Base-by-base conservation (phyloP, 2,113 vertebrate genomes). In the Thunnus maccoyii region DNA sequence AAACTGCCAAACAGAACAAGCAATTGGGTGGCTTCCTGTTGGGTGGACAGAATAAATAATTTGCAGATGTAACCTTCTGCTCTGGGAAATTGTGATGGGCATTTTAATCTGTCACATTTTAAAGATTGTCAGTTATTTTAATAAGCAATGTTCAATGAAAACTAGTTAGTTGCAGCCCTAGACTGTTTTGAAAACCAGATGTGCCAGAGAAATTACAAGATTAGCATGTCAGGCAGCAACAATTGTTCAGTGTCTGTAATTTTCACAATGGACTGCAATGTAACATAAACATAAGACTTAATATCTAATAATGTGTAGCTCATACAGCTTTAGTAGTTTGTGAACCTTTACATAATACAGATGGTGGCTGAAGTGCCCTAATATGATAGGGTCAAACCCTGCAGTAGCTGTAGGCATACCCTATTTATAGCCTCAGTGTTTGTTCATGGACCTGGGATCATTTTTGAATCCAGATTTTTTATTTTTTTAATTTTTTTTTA, bases 381-480 rank as follows among this genome's bases (percentile, higher is more conserved):
- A 56, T 54, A 20, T 72, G 22, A 64, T 57, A n/a, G 14, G 68
- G 57, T 57, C n/a, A 63, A 64, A 69, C 25, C n/a, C 36, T 47
- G 22, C 18, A 52, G 30, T 62, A 60, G n/a, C 36, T 77, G 52
- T 18, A 48, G 17, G 16, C 48, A 56, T 51, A 46, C 72, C 9
- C 32, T 70, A 74, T 80, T 80, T 48, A 65, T 69, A 57, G 68
- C 77, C 3, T 27, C 2, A 9, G 16, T 73, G 48, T 27, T 72
- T 51, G 25, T 47, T 79, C 30, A 36, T 20, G 18, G 14, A 4
- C 27, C 30, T 11, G 2, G 62, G 14, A 25, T 72, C 51, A 13
- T 46, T 52, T 57, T 50, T 20, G 58, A 18, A 54, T 52, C 14
- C 5, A 0, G 6, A 30, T 22, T 71, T 13, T 27, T 22, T 22